phyloP scores from a whole-genome alignment of 2,888 invertebrate genomes.

The Choristoneura rosaceana region DNA sequence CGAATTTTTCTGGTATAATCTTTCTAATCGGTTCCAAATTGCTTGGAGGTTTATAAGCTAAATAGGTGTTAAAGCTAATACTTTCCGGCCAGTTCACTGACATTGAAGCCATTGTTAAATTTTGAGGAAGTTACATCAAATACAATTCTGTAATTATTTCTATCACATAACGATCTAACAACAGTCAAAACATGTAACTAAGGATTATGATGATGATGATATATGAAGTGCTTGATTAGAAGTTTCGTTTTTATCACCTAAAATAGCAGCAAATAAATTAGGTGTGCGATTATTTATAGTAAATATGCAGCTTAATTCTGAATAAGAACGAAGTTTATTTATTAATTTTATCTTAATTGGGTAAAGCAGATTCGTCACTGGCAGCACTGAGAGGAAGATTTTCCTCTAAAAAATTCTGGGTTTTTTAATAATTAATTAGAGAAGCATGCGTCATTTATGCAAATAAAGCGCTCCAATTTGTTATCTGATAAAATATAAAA shows the following conservation, averaged over 20 bases:
- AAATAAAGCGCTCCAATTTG: too few species aligned
- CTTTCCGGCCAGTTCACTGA: constrained; percentile 69
- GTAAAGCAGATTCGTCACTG: background rate
- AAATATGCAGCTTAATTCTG: too few species aligned
- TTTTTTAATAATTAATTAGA: background rate
- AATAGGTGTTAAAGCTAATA: constrained; percentile 71
- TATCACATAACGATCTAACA: constrained; percentile 25
- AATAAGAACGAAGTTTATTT: too few species aligned
- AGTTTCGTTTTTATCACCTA: background rate
- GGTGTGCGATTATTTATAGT: too few species aligned
- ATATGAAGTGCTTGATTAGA: too few species aligned
- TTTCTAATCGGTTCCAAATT: constrained; percentile 71
- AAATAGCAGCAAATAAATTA: background rate
- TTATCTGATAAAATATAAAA: too few species aligned
- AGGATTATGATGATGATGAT: background rate
- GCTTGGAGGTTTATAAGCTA: constrained; percentile 71
- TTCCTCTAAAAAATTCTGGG: background rate
- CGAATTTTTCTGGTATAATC: constrained; percentile 81
- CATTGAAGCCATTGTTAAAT: background rate
- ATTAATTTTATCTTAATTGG: background rate
- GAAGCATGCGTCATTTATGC: background rate
- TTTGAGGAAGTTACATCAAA: background rate
- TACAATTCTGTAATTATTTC: background rate
- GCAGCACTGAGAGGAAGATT: background rate
- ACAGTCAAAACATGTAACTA: constrained; percentile 4